Conservation (phyloP, 2,113 vertebrate species). For the Trematocara nigrifrons region DNA sequence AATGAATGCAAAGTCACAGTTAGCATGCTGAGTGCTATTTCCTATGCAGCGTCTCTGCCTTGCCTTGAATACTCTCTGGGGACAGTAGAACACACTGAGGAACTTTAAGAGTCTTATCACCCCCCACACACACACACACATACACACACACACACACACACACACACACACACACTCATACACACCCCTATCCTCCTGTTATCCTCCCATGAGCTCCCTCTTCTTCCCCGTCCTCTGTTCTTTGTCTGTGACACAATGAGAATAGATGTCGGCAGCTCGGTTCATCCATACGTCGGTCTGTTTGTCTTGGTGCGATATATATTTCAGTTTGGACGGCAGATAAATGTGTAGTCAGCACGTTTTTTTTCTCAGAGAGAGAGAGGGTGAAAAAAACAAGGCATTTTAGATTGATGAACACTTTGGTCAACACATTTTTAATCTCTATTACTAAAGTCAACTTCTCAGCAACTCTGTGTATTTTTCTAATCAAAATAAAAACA, state of each 20-base stretch:
- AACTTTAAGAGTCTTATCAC: constrained; percentile 37
- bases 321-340: background rate
- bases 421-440: constrained; percentile 48
- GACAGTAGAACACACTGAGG: constrained; percentile 47
- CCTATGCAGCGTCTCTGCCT: constrained; percentile 43
- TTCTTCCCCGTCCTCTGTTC: background rate
- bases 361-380: constrained; percentile 20
- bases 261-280: constrained; percentile 31
- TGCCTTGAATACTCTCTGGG: constrained; percentile 52
- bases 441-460: constrained; percentile 37
- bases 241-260: constrained; percentile 23
- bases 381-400: background rate
- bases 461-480: constrained; percentile 26
- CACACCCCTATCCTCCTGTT: background rate
- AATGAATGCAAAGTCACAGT: constrained; percentile 67
- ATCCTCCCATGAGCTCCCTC: constrained; percentile 29
- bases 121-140: background rate
- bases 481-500: constrained; percentile 43
- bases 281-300: constrained; percentile 42
- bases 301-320: constrained; percentile 44
- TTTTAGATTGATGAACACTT: constrained; percentile 30
- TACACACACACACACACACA: no score
- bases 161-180: background rate
- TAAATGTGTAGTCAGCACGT: constrained; percentile 26
- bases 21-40: constrained; percentile 50